These are phyloP conservation scores for Recurvirostra avosetta DNA, from an alignment of 2,113 vertebrate species.

Conservation along the genomic window DNA sequence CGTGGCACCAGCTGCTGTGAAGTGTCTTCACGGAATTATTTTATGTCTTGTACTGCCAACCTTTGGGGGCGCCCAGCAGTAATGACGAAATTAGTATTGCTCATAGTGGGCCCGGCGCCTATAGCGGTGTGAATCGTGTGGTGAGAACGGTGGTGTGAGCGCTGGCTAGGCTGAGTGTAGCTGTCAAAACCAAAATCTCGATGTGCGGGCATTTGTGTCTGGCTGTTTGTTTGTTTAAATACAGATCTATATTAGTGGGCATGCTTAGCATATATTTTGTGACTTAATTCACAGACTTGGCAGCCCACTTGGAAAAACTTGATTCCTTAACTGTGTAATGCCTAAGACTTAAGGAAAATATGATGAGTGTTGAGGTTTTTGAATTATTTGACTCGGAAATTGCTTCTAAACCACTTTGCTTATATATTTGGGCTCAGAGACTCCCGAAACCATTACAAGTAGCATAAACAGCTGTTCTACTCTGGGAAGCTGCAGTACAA, in stretches of 20 bases:
- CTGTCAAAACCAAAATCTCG: neutral
- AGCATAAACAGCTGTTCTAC: neutral
- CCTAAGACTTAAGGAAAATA: neutral
- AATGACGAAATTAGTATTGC: neutral
- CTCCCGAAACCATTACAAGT: neutral
- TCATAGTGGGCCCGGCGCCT: neutral
- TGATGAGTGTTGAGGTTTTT: fast-evolving
- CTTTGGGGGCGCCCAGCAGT: neutral
- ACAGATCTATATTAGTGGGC: fast-evolving
- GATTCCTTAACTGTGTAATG: neutral
- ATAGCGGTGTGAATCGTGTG: neutral
- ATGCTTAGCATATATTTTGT: neutral
- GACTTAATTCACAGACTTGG: neutral
- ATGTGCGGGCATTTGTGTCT: neutral
- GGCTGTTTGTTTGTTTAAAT: neutral
- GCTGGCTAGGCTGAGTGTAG: neutral
- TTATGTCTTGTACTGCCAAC: neutral
- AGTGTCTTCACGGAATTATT: neutral
- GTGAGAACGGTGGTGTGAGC: neutral
- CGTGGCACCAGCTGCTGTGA: neutral
- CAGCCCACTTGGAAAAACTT: neutral
- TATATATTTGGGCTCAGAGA: neutral
- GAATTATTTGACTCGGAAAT: neutral
- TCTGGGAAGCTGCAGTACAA: neutral
- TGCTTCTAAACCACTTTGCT: neutral